These are phyloP conservation scores for Oriolus oriolus DNA, from an alignment of 2,113 vertebrate species.

Conservation along the genomic window DNA sequence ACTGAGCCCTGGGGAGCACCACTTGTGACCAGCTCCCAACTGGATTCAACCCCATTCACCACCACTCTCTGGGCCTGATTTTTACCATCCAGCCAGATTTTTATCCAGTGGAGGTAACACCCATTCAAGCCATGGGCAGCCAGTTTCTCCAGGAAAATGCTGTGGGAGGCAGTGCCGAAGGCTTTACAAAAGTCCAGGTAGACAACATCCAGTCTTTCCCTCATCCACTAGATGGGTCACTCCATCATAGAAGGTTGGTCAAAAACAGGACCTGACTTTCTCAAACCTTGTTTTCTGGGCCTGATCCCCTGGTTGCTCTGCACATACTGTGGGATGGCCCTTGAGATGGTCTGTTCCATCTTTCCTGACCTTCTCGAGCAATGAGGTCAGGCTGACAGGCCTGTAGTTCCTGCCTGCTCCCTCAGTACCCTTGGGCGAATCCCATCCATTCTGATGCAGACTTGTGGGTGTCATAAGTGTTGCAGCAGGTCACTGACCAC, in stretches of 20 bases:
- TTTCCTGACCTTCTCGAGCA: background rate
- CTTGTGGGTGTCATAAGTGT: background rate
- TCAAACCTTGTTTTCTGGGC: background rate
- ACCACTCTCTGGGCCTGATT: background rate
- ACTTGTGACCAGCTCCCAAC: background rate
- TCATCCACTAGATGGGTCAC: background rate
- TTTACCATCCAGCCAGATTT: background rate
- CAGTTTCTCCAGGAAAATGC: background rate
- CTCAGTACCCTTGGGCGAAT: background rate
- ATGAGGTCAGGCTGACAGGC: background rate
- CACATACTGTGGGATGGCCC: accelerated
- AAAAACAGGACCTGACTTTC: background rate
- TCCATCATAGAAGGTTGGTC: background rate
- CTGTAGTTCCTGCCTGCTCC: background rate
- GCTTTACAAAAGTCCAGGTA: background rate
- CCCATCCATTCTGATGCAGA: background rate
- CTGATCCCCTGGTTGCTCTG: background rate
- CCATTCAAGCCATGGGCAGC: background rate
- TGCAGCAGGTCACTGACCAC: background rate
- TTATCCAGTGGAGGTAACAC: background rate
- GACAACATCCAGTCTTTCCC: background rate
- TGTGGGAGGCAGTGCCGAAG: background rate
- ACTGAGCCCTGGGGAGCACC: background rate
- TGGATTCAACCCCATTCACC: background rate
- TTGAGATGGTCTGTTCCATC: background rate